Base-by-base conservation (phyloP, 2,113 vertebrate species). In the Ariopsis seemanni region DNA sequence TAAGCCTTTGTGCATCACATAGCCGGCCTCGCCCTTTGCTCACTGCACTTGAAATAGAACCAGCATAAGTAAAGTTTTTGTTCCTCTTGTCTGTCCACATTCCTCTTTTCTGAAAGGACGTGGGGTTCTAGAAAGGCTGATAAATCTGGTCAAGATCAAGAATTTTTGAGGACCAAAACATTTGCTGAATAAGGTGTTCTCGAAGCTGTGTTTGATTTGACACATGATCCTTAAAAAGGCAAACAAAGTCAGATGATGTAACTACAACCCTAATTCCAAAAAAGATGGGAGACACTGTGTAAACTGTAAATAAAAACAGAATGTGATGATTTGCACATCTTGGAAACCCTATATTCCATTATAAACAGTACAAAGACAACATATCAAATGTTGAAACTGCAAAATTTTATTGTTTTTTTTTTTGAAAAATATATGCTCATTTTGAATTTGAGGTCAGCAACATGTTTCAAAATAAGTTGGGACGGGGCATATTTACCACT, bases 81-180 rank as follows among this genome's bases (percentile, higher is more conserved):
- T 88, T 90, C 82, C 52, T 80, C 77, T 72, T 74, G 83, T 89
- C 84, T 86, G 67, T 80, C 82, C 25, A 7, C 63, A 86, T 90
- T 87, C 63, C 62, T 86, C 48, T 62, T 74, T 77, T 22, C 62
- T 75, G 8, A 82, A 87, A 53, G 25, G 17, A 57, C 17, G 1
- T 63, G 17, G 12, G 34, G 22, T 8, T 63, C 17, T 50, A 72
- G 52, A 50, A 63, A 65, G 15, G 25, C 63, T 85, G 22, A 30
- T 20, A 3, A 27, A 34, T 42, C 42, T 42, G 42, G 42, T 42
- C 42, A 42, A 42, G 8, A 1, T 81, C 0, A 81, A 60, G 57
- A 80, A 78, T 78, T 53, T 27, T 10, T 4, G 1, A n/a, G 10
- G 11, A 17, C 25, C 12, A 55, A 80, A 80, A 20, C 1, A 34